phyloP scores from a whole-genome alignment of 2,888 invertebrate species.

The Stictocephala bisonia region DNA sequence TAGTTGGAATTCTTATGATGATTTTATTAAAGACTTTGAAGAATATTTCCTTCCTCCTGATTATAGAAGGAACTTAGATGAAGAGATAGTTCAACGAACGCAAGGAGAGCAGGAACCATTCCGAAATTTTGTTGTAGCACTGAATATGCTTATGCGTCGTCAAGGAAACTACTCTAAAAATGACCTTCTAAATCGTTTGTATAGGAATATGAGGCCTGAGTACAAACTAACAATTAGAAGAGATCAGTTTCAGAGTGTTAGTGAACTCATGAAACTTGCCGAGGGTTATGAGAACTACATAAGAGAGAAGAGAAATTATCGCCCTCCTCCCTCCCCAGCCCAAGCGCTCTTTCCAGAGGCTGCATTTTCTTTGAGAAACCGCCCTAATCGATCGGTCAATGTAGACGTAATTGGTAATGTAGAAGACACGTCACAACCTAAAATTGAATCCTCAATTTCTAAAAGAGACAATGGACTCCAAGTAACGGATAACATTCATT shows the following conservation, averaged over 20 bases:
- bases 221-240: slow-evolving; percentile 2
- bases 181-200: not conserved
- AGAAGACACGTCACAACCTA: no score
- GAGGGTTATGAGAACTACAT: slow-evolving; percentile 7
- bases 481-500: no score
- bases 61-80: not conserved
- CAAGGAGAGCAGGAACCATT: slow-evolving; percentile 11
- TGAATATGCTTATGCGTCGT: not conserved
- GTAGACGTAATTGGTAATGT: no score
- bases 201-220: not conserved
- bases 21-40: not conserved
- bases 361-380: not conserved
- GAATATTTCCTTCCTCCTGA: not conserved
- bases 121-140: not conserved
- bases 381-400: no score
- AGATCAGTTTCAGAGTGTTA: not conserved
- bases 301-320: not conserved
- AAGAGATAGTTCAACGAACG: not conserved
- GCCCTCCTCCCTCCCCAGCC: not conserved
- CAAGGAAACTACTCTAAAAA: not conserved
- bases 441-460: no score
- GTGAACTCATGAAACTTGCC: not conserved
- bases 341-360: not conserved
- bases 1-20: not conserved
- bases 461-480: no score